phyloP scores from a whole-genome alignment of 2,888 invertebrate species.

The Girardia tigrina region DNA sequence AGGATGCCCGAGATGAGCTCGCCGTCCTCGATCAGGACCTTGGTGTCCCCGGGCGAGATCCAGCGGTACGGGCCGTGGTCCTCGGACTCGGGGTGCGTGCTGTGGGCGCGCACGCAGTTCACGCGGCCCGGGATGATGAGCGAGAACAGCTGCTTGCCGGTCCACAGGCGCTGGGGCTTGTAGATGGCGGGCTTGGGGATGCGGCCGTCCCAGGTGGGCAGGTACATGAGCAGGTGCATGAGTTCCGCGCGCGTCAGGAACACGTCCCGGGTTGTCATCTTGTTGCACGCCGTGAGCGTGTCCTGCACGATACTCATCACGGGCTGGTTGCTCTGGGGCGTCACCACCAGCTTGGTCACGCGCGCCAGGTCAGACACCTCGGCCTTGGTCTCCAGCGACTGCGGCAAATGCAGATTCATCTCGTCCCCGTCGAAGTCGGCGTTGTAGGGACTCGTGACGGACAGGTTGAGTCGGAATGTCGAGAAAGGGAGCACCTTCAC shows the following conservation, averaged over 20 bases:
- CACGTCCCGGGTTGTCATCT: slow-evolving; percentile 97
- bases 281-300: slow-evolving; percentile 86
- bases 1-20: slow-evolving; percentile 91
- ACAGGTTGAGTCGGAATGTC: slow-evolving; percentile 94
- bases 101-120: slow-evolving; percentile 90
- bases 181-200: slow-evolving; percentile 92
- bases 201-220: slow-evolving; percentile 97
- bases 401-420: slow-evolving; percentile 98
- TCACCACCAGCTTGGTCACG: slow-evolving; percentile 92
- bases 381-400: slow-evolving; percentile 91
- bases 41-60: slow-evolving; percentile 98
- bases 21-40: slow-evolving; percentile 76
- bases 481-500: slow-evolving; percentile 86
- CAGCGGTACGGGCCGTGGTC: slow-evolving; percentile 94
- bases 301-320: slow-evolving; percentile 99
- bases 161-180: slow-evolving; percentile 89
- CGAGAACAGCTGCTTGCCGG: slow-evolving; percentile 87
- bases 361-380: slow-evolving; percentile 94
- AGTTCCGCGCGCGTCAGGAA: slow-evolving; percentile 86
- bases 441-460: slow-evolving; percentile 97
- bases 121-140: slow-evolving; percentile 90
- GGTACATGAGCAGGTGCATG: slow-evolving; percentile 95
- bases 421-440: slow-evolving; percentile 99
- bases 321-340: slow-evolving; percentile 92
- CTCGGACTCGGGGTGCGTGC: slow-evolving; percentile 96